Percentiles rank a stretch among this genome's conserved stretches.
Evolutionary conservation across 2,113 vertebrate genomes (phyloP).

Genomic region (Carassius gibelio): DNA sequence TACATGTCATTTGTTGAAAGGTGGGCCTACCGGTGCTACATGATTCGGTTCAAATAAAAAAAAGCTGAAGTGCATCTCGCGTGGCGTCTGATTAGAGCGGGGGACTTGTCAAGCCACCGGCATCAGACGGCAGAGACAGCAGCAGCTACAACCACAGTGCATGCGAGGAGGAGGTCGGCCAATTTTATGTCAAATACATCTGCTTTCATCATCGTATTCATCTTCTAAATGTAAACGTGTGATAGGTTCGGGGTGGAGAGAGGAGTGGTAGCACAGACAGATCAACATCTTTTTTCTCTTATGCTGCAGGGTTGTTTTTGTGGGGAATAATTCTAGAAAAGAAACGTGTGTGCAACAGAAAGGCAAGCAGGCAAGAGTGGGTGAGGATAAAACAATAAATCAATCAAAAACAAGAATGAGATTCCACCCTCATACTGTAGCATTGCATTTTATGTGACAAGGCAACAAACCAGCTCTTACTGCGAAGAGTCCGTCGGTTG

Average conservation of each 20-base stretch:
- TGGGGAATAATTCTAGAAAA: constrained; percentile 1
- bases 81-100: constrained; percentile 62
- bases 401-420: constrained; percentile 57
- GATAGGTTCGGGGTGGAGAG: constrained; percentile 48
- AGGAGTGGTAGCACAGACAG: constrained; percentile 17
- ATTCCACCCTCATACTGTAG: neutral
- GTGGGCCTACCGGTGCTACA: constrained; percentile 28
- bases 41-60: constrained; percentile 44
- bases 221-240: constrained; percentile 73
- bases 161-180: constrained; percentile 57
- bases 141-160: constrained; percentile 68
- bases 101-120: constrained; percentile 66
- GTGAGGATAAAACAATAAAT: constrained; percentile 64
- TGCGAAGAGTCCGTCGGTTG: constrained; percentile 58
- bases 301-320: constrained; percentile 28
- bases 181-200: constrained; percentile 75
- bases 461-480: constrained; percentile 64
- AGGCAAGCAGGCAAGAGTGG: constrained; percentile 14
- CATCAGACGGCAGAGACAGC: constrained; percentile 70
- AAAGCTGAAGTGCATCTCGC: neutral
- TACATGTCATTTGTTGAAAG: neutral
- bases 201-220: constrained; percentile 76
- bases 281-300: constrained; percentile 44
- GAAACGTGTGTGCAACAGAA: neutral
- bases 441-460: constrained; percentile 63